These are phyloP conservation scores for Leptarthrus brevirostris DNA, from an alignment of 2,888 invertebrate genomes.

Conservation along the genomic window DNA sequence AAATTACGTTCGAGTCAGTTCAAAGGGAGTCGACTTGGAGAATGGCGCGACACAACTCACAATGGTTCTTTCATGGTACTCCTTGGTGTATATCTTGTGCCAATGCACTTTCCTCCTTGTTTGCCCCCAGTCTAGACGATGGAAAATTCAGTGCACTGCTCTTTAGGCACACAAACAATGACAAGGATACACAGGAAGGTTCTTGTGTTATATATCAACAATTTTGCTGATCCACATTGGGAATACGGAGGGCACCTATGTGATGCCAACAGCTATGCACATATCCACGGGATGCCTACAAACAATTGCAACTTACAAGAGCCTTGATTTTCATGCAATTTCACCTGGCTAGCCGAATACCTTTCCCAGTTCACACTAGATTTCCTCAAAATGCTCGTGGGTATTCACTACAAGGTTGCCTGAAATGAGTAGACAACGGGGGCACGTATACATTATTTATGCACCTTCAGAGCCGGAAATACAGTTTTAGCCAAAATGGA, in stretches of 20 bases:
- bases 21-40: slow-evolving; percentile 37
- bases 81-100: slow-evolving; percentile 47
- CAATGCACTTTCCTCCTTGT: slow-evolving; percentile 51
- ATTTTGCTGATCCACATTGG: slow-evolving; percentile 45
- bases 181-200: slow-evolving; percentile 37
- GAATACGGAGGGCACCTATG: neutral
- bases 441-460: neutral
- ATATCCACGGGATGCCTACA: slow-evolving; percentile 13
- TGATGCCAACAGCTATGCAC: neutral
- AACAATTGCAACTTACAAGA: slow-evolving; percentile 1
- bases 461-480: neutral
- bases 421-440: slow-evolving; percentile 1
- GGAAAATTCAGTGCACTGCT: slow-evolving; percentile 47
- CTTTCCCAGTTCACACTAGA: slow-evolving; percentile 17
- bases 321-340: slow-evolving; percentile 36
- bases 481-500: neutral
- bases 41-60: slow-evolving; percentile 40
- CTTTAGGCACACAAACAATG: slow-evolving; percentile 47
- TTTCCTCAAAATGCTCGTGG: neutral
- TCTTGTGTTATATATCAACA: slow-evolving; percentile 41
- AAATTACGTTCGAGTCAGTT: slow-evolving; percentile 42
- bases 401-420: neutral
- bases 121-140: slow-evolving; percentile 54
- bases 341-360: slow-evolving; percentile 27
- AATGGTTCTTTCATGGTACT: slow-evolving; percentile 39